Evolutionary conservation across 2,888 invertebrate species (phyloP).

Genomic region (Ethmia dodecea): DNA sequence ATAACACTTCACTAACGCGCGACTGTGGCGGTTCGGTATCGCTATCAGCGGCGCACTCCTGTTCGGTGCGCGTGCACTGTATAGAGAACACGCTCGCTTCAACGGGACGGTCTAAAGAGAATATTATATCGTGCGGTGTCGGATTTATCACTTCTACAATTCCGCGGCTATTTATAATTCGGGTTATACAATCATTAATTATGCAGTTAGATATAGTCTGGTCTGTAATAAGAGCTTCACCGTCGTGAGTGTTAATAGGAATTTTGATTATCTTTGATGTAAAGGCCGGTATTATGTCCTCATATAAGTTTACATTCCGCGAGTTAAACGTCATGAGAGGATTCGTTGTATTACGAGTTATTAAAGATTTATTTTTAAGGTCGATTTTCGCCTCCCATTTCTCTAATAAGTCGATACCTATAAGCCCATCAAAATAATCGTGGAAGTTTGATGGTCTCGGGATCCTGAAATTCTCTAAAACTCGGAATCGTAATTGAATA

Average conservation of each 20-base stretch:
- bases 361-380: constrained; percentile 11
- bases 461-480: constrained; percentile 3
- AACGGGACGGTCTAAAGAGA: constrained; percentile 13
- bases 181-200: constrained; percentile 12
- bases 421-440: constrained; percentile 17
- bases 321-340: constrained; percentile 18
- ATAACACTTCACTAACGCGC: constrained; percentile 11
- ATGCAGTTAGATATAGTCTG: constrained; percentile 12
- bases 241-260: constrained; percentile 16
- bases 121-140: constrained; percentile 14
- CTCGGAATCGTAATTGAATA: constrained; percentile 1
- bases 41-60: background rate
- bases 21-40: background rate
- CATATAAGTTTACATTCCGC: constrained; percentile 20
- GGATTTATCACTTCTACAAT: constrained; percentile 14
- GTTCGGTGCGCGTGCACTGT: constrained; percentile 5
- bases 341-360: constrained; percentile 9
- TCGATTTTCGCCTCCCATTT: constrained; percentile 18
- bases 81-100: constrained; percentile 7
- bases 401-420: constrained; percentile 14
- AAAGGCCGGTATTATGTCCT: constrained; percentile 19
- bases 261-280: constrained; percentile 17
- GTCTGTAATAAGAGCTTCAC: constrained; percentile 14
- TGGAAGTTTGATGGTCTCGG: constrained; percentile 12
- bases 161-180: constrained; percentile 7